These are phyloP conservation scores for Pollenia labialis DNA, from an alignment of 2,888 invertebrate species.

Conservation along the genomic window DNA sequence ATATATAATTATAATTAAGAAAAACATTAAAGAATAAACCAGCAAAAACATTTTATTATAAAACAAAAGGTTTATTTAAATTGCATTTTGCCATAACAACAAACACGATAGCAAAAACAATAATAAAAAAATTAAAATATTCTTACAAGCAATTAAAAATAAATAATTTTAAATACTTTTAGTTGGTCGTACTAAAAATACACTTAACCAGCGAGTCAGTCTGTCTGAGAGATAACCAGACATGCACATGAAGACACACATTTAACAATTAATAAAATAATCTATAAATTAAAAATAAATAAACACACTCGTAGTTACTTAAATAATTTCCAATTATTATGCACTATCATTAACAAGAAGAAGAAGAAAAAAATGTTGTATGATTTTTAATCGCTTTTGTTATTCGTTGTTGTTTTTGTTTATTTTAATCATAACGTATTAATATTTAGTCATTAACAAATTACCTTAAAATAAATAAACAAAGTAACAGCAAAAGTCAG, in stretches of 20 bases:
- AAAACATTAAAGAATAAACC: not conserved
- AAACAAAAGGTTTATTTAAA: slow-evolving; percentile 50
- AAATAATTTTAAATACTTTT: slow-evolving; percentile 19
- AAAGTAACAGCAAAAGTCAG: not conserved
- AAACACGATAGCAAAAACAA: slow-evolving; percentile 12
- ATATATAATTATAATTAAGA: slow-evolving; percentile 18
- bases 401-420: slow-evolving; percentile 12
- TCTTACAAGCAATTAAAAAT: slow-evolving; percentile 1
- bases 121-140: slow-evolving; percentile 18
- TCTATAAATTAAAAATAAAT: slow-evolving; percentile 56
- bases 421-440: slow-evolving; percentile 55
- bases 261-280: slow-evolving; percentile 58
- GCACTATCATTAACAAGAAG: not conserved
- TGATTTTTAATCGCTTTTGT: slow-evolving; percentile 35
- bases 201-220: slow-evolving; percentile 16
- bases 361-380: not conserved
- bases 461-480: slow-evolving; percentile 44
- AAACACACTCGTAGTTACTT: slow-evolving; percentile 1
- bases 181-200: not conserved
- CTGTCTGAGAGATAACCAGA: slow-evolving; percentile 29
- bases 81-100: slow-evolving; percentile 41
- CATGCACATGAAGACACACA: slow-evolving; percentile 6
- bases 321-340: slow-evolving; percentile 1
- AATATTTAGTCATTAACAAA: slow-evolving; percentile 59
- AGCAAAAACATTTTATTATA: slow-evolving; percentile 2